These are phyloP conservation scores for Meteorus colon DNA, from an alignment of 2,888 invertebrate genomes.

Conservation along the genomic window DNA sequence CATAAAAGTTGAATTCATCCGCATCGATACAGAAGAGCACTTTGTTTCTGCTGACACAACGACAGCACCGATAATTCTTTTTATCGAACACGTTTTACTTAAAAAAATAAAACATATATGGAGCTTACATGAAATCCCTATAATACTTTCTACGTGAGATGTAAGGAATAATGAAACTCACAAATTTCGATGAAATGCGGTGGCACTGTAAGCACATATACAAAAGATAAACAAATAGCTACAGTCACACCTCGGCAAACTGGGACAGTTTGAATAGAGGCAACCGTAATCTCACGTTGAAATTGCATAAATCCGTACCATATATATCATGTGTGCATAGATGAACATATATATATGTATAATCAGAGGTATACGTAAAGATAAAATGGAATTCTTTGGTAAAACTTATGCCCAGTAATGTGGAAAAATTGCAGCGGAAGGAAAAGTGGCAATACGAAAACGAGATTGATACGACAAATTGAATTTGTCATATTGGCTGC, in stretches of 20 bases:
- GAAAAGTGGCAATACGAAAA: neutral
- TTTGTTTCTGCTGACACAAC: no score
- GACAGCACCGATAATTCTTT: no score
- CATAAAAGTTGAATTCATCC: no score
- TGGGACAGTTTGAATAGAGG: conserved; percentile 43
- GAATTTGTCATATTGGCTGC: conserved; percentile 2
- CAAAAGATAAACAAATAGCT: neutral
- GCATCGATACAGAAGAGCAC: no score
- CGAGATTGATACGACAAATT: neutral
- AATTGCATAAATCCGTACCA: conserved; percentile 33
- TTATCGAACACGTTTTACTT: no score
- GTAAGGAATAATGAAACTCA: neutral
- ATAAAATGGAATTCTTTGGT: conserved; percentile 25
- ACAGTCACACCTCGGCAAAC: conserved; percentile 29
- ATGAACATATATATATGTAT: neutral
- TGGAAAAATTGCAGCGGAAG: conserved; percentile 15
- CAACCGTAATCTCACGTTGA: conserved; percentile 43
- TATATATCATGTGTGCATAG: no score
- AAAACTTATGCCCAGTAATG: conserved; percentile 7
- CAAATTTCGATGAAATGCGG: no score
- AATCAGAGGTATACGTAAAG: neutral
- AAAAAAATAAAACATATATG: no score
- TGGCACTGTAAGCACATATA: neutral
- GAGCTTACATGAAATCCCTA: no score
- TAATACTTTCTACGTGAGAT: no score